Evolutionary conservation across 2,888 invertebrate species (phyloP).

Genomic region (Altica lythri): DNA sequence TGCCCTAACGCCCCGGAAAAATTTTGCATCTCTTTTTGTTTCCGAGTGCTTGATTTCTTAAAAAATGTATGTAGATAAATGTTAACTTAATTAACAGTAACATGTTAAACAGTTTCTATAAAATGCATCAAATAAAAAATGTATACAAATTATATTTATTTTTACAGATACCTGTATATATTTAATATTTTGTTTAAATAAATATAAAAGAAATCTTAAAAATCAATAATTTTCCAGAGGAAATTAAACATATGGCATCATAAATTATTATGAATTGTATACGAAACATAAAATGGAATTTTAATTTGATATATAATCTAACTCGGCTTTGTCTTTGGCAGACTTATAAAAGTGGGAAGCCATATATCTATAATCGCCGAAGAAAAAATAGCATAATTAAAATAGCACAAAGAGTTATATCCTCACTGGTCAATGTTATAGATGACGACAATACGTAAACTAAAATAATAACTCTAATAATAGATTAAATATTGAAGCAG

Average conservation of each 20-base stretch:
- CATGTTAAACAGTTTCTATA: no score
- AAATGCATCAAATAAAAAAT: no score
- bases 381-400: constrained; percentile 34
- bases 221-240: background rate
- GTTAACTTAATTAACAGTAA: no score
- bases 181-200: no score
- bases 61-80: no score
- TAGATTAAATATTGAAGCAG: constrained; percentile 22
- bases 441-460: constrained; percentile 35
- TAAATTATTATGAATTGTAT: constrained; percentile 14
- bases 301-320: constrained; percentile 1
- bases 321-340: constrained; percentile 6
- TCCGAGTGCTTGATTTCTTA: no score
- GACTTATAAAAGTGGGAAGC: constrained; percentile 10
- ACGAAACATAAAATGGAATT: constrained; percentile 5
- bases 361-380: constrained; percentile 16
- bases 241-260: background rate
- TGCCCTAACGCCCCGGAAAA: no score
- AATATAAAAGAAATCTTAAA: background rate
- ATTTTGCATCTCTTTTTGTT: no score
- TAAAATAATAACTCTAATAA: constrained; percentile 36
- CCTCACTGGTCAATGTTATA: constrained; percentile 29
- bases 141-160: no score
- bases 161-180: no score
- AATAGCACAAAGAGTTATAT: constrained; percentile 28